A percentile compares a stretch with the other conserved stretches of the same genome.
These are phyloP conservation scores for Cotesia vestalis DNA, from an alignment of 1,140 invertebrate genomes.

Conservation along the genomic window DNA sequence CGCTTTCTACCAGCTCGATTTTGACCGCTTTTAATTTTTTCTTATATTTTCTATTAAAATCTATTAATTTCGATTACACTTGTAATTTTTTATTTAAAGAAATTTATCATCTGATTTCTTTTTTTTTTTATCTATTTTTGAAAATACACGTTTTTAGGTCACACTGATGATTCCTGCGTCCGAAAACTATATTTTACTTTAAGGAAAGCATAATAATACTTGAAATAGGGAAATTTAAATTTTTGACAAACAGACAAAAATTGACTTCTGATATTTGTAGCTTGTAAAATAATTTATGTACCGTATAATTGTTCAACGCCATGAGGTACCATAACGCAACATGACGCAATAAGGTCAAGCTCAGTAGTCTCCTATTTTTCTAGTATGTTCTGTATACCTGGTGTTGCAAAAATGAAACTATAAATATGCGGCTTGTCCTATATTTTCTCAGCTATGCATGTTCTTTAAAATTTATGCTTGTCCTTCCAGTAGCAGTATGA, in stretches of 20 bases:
- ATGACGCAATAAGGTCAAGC: conserved; percentile 59
- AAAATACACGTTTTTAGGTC: too few species aligned
- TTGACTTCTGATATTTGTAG: conserved; percentile 24
- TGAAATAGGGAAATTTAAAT: not conserved
- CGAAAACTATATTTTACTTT: too few species aligned
- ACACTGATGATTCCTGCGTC: too few species aligned
- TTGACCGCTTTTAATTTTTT: conserved; percentile 43
- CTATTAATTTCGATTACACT: conserved; percentile 24
- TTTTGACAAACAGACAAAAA: not conserved
- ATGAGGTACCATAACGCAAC: conserved; percentile 47
- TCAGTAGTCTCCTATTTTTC: conserved; percentile 38
- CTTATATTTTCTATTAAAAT: conserved; percentile 50
- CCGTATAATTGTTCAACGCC: conserved; percentile 40
- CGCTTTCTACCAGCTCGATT: conserved; percentile 43
- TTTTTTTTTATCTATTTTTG: not conserved
- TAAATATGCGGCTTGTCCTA: conserved; percentile 16
- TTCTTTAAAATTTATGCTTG: not conserved
- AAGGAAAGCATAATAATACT: too few species aligned
- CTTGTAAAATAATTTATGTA: conserved; percentile 60
- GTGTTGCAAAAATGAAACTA: not conserved
- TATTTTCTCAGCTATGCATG: conserved; percentile 6
- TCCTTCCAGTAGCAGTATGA: not conserved
- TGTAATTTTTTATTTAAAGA: not conserved
- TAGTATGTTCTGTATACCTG: conserved; percentile 1
- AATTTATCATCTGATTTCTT: not conserved